Evolutionary conservation across 2,797 vertebrate genomes (phyloP).

Genomic region (Crypturellus tataupa): DNA sequence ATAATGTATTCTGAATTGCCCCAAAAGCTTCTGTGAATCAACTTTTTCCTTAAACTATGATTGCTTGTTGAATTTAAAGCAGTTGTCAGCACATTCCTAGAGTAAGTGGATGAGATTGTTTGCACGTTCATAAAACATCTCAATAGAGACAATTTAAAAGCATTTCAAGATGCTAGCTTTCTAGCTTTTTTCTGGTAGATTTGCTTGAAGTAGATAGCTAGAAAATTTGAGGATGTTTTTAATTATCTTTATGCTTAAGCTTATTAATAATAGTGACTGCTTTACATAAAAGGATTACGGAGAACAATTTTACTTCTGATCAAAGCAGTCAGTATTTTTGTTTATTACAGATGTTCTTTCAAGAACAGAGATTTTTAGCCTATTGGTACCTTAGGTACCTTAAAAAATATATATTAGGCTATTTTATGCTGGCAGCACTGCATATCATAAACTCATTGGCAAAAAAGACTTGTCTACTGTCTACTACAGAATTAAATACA

Average conservation of each 20-base stretch:
- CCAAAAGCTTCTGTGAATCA: background rate
- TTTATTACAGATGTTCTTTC: background rate
- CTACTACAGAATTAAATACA: background rate
- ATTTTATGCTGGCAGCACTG: background rate
- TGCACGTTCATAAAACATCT: background rate
- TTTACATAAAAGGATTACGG: background rate
- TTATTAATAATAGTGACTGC: background rate
- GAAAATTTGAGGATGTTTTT: background rate
- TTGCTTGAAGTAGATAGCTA: background rate
- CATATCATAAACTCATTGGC: background rate
- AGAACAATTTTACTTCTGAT: background rate
- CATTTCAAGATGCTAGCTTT: background rate
- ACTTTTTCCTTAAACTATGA: background rate
- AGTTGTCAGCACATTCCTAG: background rate
- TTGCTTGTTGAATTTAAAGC: background rate
- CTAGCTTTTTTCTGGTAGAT: background rate
- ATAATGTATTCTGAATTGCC: background rate
- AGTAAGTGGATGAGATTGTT: background rate
- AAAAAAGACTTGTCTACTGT: background rate
- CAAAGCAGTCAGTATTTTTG: background rate
- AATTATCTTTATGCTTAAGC: background rate
- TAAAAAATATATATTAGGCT: background rate
- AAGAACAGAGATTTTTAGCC: background rate
- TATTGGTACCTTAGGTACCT: background rate
- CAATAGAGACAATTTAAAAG: background rate